Evolutionary conservation across 2,888 invertebrate species (phyloP).

Genomic region (Limnephilus auricula): DNA sequence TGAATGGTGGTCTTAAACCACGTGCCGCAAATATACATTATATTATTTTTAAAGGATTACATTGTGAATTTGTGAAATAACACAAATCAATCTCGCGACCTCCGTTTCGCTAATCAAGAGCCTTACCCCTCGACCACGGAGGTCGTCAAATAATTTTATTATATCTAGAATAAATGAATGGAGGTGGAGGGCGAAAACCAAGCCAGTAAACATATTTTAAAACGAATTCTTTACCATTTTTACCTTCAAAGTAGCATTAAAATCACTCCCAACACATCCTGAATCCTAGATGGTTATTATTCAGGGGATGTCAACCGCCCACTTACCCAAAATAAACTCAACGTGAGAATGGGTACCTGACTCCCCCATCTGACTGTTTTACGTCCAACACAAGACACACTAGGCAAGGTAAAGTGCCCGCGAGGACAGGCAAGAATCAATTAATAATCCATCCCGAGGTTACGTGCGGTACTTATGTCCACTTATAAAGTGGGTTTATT

Average conservation of each 20-base stretch:
- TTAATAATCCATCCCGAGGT: background rate
- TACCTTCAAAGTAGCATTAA: background rate
- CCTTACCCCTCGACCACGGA: too few species aligned
- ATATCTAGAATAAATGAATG: too few species aligned
- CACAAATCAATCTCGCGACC: too few species aligned
- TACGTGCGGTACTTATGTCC: background rate
- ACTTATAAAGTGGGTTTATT: slow-evolving; percentile 21
- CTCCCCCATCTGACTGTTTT: background rate
- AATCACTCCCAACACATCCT: background rate
- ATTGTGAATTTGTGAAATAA: too few species aligned
- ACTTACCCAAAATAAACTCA: background rate
- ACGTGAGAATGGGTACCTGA: slow-evolving; percentile 14
- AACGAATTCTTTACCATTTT: too few species aligned
- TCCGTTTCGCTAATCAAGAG: too few species aligned
- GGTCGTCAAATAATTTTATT: too few species aligned
- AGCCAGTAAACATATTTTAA: too few species aligned
- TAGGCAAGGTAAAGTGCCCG: background rate
- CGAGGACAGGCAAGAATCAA: background rate
- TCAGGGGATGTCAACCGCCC: slow-evolving; percentile 7
- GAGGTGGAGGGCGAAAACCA: too few species aligned
- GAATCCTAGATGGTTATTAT: background rate
- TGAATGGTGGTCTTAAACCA: too few species aligned
- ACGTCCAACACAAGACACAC: background rate
- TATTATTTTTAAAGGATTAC: too few species aligned
- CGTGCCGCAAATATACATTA: too few species aligned